phyloP scores from a whole-genome alignment of 1,140 invertebrate genomes.

The Eubasilissa regina region DNA sequence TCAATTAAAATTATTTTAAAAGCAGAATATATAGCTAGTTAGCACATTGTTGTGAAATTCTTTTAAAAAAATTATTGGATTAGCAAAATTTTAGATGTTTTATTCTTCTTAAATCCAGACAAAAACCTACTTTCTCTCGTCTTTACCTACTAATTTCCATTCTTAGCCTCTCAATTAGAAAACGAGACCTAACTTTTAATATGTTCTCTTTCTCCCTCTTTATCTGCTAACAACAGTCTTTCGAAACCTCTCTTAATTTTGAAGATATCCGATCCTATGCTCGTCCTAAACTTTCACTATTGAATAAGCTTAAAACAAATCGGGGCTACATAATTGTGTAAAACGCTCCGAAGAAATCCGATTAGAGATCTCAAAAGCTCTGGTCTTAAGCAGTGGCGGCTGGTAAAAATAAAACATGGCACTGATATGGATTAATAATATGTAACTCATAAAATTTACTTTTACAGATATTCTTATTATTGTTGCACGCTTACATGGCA shows the following conservation, averaged over 20 bases:
- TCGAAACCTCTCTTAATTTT: conserved; percentile 27
- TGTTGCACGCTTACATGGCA: too few species aligned
- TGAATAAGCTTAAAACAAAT: conserved; percentile 33
- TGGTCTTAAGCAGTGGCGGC: neutral
- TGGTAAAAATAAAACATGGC: too few species aligned
- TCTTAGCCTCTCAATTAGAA: neutral
- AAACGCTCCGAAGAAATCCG: conserved; percentile 28
- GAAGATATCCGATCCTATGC: neutral
- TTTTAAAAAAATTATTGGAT: too few species aligned
- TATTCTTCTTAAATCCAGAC: too few species aligned
- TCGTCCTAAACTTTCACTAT: neutral
- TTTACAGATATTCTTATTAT: too few species aligned
- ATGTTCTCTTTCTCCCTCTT: conserved; percentile 1
- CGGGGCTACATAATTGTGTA: conserved; percentile 17
- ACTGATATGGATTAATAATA: too few species aligned
- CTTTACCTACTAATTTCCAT: neutral
- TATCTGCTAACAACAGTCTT: neutral
- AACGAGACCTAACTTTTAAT: conserved; percentile 1
- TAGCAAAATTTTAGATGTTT: too few species aligned
- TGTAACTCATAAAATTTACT: too few species aligned
- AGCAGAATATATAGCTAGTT: too few species aligned
- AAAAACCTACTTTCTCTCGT: neutral
- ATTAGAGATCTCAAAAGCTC: conserved; percentile 21
- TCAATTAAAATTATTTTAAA: too few species aligned
- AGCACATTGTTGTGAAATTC: too few species aligned